Percentiles rank a stretch among this genome's conserved stretches.
These are phyloP conservation scores for Ivindomyrus marchei DNA, from an alignment of 2,113 vertebrate species.

Conservation along the genomic window DNA sequence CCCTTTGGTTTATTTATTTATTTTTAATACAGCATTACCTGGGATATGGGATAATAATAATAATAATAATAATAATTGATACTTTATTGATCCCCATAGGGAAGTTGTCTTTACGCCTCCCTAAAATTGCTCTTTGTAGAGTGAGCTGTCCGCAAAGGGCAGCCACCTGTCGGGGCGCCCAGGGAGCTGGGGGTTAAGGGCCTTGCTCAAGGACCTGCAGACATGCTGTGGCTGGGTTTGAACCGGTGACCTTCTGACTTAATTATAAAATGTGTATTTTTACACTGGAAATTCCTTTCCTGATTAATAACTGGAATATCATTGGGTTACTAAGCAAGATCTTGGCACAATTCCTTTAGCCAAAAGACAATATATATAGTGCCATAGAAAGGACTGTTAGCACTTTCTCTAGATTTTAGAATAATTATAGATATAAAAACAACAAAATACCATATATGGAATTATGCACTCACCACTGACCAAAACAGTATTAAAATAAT, in stretches of 20 bases:
- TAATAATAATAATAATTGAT: too few relatives aligned
- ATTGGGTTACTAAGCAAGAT: not conserved
- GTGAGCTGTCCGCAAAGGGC: too few relatives aligned
- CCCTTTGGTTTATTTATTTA: not conserved
- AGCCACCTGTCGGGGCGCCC: too few relatives aligned
- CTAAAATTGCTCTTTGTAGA: too few relatives aligned
- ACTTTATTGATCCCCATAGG: too few relatives aligned
- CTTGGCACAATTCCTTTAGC: not conserved
- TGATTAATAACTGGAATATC: not conserved
- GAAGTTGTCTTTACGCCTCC: too few relatives aligned
- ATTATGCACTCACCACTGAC: not conserved
- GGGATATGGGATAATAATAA: not conserved
- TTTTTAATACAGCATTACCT: not conserved
- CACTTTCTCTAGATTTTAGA: not conserved
- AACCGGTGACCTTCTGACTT: too few relatives aligned
- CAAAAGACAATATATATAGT: not conserved
- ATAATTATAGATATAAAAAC: not conserved
- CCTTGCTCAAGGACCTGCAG: too few relatives aligned
- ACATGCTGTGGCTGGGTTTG: too few relatives aligned
- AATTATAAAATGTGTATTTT: not conserved
- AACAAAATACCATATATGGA: not conserved
- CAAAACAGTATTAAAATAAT: not conserved
- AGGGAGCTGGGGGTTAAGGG: too few relatives aligned
- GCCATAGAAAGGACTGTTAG: not conserved
- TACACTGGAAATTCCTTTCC: not conserved